Percentiles rank a stretch among this genome's conserved stretches.
phyloP scores from a whole-genome alignment of 2,113 vertebrate species.

The Oostethus manadensis region DNA sequence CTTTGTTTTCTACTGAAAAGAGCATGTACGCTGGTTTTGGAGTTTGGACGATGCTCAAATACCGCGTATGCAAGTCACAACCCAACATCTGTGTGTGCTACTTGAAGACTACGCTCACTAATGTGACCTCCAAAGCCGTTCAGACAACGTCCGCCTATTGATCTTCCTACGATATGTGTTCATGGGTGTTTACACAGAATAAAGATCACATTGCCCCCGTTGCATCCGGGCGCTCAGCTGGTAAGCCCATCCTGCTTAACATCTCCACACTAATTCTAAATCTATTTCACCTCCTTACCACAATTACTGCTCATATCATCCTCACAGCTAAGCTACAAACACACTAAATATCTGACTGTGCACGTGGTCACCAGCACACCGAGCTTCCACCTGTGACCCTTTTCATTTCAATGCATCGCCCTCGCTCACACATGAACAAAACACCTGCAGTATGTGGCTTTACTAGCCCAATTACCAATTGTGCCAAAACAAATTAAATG shows the following conservation, averaged over 20 bases:
- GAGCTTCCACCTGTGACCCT: constrained; percentile 18
- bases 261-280: constrained; percentile 58
- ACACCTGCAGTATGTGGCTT: constrained; percentile 3
- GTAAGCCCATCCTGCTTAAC: constrained; percentile 62
- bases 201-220: constrained; percentile 28
- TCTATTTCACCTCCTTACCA: constrained; percentile 63
- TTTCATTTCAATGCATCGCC: constrained; percentile 31
- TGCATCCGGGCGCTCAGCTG: constrained; percentile 34
- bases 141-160: constrained; percentile 14
- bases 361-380: constrained; percentile 27
- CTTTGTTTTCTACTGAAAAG: constrained; percentile 22
- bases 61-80: constrained; percentile 36
- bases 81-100: constrained; percentile 22
- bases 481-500: constrained; percentile 3
- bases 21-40: constrained; percentile 27
- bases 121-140: constrained; percentile 2
- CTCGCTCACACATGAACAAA: constrained; percentile 6
- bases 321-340: constrained; percentile 25
- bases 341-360: constrained; percentile 26
- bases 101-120: constrained; percentile 1
- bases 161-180: constrained; percentile 10
- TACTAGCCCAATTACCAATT: constrained; percentile 21
- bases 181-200: constrained; percentile 28
- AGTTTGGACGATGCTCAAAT: constrained; percentile 41
- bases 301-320: constrained; percentile 59